Percentiles rank a stretch among this genome's conserved stretches.
Evolutionary conservation across 2,797 vertebrate genomes (phyloP).

Genomic region (Hoplostethus atlanticus): DNA sequence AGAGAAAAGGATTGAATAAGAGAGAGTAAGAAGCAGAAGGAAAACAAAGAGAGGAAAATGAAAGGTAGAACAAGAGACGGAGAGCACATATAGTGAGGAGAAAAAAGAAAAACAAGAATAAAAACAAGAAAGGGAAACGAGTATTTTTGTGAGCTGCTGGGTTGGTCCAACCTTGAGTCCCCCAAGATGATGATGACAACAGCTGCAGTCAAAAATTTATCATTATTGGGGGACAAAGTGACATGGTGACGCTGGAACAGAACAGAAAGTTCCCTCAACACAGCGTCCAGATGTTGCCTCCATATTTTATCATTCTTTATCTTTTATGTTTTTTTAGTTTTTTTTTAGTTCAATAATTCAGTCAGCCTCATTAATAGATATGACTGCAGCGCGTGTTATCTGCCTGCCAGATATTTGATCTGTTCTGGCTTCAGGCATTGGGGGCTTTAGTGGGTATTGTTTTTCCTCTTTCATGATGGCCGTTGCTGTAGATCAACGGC

Average conservation of each 20-base stretch:
- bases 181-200: not conserved
- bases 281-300: conserved; percentile 67
- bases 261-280: conserved; percentile 47
- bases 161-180: not conserved
- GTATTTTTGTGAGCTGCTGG: not conserved
- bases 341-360: conserved; percentile 72
- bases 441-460: conserved; percentile 59
- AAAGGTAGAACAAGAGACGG: not conserved
- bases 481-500: conserved; percentile 54
- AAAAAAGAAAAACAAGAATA: not conserved
- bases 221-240: conserved; percentile 38
- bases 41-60: not conserved
- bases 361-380: conserved; percentile 73
- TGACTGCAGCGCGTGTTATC: conserved; percentile 58
- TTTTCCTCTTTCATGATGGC: conserved; percentile 66
- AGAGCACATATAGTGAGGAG: not conserved
- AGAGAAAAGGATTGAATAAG: conserved; percentile 12
- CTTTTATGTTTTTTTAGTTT: conserved; percentile 51
- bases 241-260: conserved; percentile 34
- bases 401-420: conserved; percentile 71
- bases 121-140: conserved; percentile 2
- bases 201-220: conserved; percentile 41
- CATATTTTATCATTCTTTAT: conserved; percentile 72
- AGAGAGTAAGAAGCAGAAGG: conserved; percentile 13
- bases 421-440: conserved; percentile 52